These are phyloP conservation scores for Donacobius atricapilla DNA, from an alignment of 2,113 vertebrate genomes.

Conservation along the genomic window DNA sequence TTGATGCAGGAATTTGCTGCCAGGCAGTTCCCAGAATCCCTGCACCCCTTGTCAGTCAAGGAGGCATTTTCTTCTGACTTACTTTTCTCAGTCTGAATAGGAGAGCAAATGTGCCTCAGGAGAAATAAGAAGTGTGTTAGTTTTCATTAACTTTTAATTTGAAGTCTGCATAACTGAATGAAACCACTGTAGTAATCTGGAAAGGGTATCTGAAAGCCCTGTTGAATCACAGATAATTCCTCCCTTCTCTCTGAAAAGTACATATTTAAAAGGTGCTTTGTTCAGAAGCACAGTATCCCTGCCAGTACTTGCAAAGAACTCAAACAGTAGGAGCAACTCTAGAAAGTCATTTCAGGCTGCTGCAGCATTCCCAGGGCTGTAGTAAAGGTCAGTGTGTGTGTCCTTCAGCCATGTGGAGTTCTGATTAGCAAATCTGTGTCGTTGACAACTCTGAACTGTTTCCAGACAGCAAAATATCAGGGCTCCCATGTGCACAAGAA, in stretches of 20 bases:
- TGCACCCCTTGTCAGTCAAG: not conserved
- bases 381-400: conserved; percentile 25
- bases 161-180: not conserved
- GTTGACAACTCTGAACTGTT: not conserved
- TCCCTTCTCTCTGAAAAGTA: not conserved
- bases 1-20: not conserved
- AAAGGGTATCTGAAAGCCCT: not conserved
- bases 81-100: not conserved
- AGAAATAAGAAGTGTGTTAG: not conserved
- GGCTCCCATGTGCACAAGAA: not conserved
- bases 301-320: not conserved
- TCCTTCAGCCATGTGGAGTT: not conserved
- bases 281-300: not conserved
- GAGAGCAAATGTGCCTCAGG: not conserved
- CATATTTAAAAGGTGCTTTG: not conserved
- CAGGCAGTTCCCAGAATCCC: not conserved
- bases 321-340: not conserved
- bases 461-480: not conserved
- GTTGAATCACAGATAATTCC: not conserved
- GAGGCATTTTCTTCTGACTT: not conserved
- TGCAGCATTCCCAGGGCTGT: not conserved
- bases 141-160: conserved; percentile 42
- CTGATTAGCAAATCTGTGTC: not conserved
- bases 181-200: not conserved
- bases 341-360: conserved; percentile 1